Percentiles rank a stretch among this genome's conserved stretches.
phyloP scores from a whole-genome alignment of 2,888 invertebrate genomes.

The Folsomia candida region DNA sequence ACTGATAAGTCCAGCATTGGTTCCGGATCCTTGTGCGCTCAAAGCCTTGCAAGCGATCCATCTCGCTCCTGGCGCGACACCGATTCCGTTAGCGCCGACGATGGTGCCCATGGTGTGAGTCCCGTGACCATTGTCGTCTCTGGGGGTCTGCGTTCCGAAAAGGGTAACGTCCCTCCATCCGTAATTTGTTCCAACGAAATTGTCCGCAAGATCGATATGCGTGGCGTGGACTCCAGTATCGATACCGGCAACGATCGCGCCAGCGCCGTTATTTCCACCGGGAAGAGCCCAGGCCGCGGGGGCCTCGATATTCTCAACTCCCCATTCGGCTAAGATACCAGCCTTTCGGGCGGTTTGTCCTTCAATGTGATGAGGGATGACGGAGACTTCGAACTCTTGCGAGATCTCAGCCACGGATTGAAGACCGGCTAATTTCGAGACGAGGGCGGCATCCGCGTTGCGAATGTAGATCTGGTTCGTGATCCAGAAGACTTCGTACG shows the following conservation, averaged over 20 bases:
- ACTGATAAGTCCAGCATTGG: conserved; percentile 9
- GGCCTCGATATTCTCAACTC: not conserved
- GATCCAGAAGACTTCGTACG: conserved; percentile 26
- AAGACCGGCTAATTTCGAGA: conserved; percentile 5
- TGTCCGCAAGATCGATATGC: not conserved
- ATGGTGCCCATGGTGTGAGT: conserved; percentile 7
- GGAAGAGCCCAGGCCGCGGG: conserved; percentile 1
- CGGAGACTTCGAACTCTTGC: conserved; percentile 18
- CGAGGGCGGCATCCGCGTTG: conserved; percentile 15
- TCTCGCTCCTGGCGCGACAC: conserved; percentile 15
- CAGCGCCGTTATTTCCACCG: not conserved
- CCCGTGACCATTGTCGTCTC: conserved; percentile 6
- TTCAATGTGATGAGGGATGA: conserved; percentile 4
- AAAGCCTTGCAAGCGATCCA: conserved; percentile 21
- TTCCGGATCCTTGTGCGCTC: not conserved
- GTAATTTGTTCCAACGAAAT: conserved; percentile 4
- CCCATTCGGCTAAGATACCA: not conserved
- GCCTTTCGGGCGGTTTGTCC: not conserved
- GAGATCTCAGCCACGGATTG: conserved; percentile 14
- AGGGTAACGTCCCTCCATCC: conserved; percentile 10
- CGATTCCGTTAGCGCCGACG: not conserved
- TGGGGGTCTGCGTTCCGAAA: not conserved
- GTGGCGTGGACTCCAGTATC: conserved; percentile 16
- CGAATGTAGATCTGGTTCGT: conserved; percentile 25
- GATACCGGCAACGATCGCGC: conserved; percentile 1